Conservation (phyloP, 2,113 vertebrate species). For the Embiotoca jacksoni region DNA sequence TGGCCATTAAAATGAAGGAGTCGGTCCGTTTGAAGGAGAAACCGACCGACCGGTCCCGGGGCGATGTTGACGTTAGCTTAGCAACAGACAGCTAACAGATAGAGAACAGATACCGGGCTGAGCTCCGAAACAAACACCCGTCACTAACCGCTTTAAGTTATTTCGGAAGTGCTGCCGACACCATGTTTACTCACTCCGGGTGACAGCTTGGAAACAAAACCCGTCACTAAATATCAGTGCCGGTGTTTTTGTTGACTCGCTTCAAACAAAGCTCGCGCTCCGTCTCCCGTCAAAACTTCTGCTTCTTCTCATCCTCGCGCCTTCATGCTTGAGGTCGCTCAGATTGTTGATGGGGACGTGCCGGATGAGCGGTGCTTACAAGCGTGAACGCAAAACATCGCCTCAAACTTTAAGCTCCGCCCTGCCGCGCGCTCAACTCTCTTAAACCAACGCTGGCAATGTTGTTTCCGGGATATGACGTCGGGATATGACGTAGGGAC, state of each 20-base stretch:
- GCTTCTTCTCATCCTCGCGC: constrained; percentile 62
- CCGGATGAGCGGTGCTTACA: constrained; percentile 35
- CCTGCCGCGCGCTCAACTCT: neutral
- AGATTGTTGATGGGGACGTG: rapidly evolving
- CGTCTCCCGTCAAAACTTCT: constrained; percentile 21
- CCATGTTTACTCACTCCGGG: neutral
- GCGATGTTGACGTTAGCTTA: constrained; percentile 35
- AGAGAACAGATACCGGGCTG: too few species aligned
- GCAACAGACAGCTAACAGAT: neutral
- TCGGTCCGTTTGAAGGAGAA: rapidly evolving
- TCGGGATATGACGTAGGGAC: constrained; percentile 34
- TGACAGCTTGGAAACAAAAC: too few species aligned
- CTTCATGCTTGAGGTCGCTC: neutral
- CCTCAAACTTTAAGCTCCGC: neutral
- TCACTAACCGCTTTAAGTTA: rapidly evolving
- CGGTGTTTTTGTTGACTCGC: neutral
- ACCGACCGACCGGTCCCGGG: neutral
- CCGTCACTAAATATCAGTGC: neutral
- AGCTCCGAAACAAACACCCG: neutral
- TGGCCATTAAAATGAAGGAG: constrained; percentile 48
- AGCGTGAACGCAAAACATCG: rapidly evolving
- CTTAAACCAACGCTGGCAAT: constrained; percentile 6
- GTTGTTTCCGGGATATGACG: constrained; percentile 56
- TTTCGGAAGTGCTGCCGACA: neutral
- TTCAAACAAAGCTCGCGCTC: neutral